Base-by-base conservation (phyloP, 2,797 vertebrate genomes). In the Fratercula arctica region DNA sequence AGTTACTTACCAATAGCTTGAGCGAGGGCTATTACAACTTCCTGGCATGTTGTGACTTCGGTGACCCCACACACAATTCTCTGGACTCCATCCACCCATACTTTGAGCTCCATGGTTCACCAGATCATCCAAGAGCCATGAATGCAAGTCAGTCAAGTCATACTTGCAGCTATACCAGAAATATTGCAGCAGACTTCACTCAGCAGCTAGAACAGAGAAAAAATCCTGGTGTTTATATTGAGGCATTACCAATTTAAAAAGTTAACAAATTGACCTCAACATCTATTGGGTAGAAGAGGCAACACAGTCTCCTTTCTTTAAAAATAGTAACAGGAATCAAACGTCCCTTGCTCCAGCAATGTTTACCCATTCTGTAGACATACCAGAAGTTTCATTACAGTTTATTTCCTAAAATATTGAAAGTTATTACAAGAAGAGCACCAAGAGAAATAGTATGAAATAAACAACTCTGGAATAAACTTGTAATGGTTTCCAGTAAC, bases 11-110 rank as follows among this genome's bases (percentile, higher is more conserved):
- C 99, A 96, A 99, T 99, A 11, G 99, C 99, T 97, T 99, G 99
- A 68, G 99, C 99, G 96, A 99, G 98, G 85, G 99, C 99, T 88
- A 99, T 99, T n/a, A 99, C 99, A 86, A 99, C 99, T 94, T 99
- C 99, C 96, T 99, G 99, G 98, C 99, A 99, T 56, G 99, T 99
- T 77, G 99, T 99, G 87, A 98, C 98, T 97, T 99, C 99, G 0
- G 99, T 99, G 97, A 99, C 99, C 21, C 99, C 99, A 41, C 99
- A 99, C 72, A 99, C 99, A 15, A 99, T 99, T 87, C 99, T 98
- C 98, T 99, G 99, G 88, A 99, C 98, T 97, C 99, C 99, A 89
- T 99, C 99, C 90, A 99, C 99, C 99, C 99, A 99, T 94, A 99
- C 99, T 97, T 99, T 99, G 89, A 99, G 99, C 98, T 99, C 99